Conservation (phyloP, 2,888 invertebrate genomes). For the Theodoxus fluviatilis region DNA sequence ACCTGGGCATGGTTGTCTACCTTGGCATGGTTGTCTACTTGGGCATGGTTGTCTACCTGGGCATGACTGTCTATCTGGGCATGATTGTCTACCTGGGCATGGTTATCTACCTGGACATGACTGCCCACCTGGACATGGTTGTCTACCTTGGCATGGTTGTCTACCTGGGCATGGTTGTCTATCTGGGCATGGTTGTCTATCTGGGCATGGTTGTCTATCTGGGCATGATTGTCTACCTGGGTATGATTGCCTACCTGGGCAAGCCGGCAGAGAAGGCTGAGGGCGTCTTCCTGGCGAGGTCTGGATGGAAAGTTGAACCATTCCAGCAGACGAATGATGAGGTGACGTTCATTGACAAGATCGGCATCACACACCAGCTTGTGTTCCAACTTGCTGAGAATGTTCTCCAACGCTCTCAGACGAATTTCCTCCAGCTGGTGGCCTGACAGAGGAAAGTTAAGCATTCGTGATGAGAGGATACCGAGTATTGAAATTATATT, state of each 20-base stretch:
- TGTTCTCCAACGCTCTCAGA: constrained; percentile 59
- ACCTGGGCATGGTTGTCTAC: too few species aligned
- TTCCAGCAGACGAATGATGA: constrained; percentile 61
- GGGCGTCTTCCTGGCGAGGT: constrained; percentile 50
- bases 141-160: too few species aligned
- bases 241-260: constrained; percentile 48
- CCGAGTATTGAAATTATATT: neutral
- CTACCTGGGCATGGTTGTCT: too few species aligned
- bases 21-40: too few species aligned
- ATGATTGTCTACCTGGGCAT: too few species aligned
- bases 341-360: constrained; percentile 60
- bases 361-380: constrained; percentile 61
- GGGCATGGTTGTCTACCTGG: too few species aligned
- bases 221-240: too few species aligned
- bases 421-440: constrained; percentile 63
- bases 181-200: too few species aligned
- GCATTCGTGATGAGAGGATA: neutral
- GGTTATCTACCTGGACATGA: too few species aligned
- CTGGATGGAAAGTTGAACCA: constrained; percentile 63
- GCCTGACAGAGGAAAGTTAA: constrained; percentile 43
- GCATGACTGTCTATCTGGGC: too few species aligned
- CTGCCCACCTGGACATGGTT: too few species aligned
- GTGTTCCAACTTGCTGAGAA: constrained; percentile 62
- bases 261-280: constrained; percentile 51
- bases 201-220: too few species aligned